Evolutionary conservation across 1,140 invertebrate species (phyloP).

Genomic region (Matsumurasca onukii): DNA sequence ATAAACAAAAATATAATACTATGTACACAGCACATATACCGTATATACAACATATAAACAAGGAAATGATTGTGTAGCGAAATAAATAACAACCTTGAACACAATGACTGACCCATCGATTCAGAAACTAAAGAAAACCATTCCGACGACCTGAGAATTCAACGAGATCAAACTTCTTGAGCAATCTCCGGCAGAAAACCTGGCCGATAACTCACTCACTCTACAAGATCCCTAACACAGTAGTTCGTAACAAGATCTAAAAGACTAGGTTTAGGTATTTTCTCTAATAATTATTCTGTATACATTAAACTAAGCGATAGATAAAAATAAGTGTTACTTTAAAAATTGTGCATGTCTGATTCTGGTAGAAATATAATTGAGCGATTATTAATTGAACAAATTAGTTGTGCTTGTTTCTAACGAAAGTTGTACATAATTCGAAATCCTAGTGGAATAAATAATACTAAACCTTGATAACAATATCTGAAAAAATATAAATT

Average conservation of each 20-base stretch:
- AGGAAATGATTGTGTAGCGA: conserved; percentile 8
- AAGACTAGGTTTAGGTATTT: not conserved
- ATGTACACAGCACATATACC: not conserved
- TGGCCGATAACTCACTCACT: not conserved
- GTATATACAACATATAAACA: conserved; percentile 24
- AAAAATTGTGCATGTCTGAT: not conserved
- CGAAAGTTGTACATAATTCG: not conserved
- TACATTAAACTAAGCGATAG: not conserved
- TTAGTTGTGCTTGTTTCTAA: not conserved
- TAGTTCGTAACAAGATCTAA: not conserved
- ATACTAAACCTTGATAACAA: not conserved
- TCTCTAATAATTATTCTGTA: no score
- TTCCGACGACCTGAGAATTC: conserved; percentile 3
- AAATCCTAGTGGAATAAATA: not conserved
- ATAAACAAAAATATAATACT: conserved; percentile 22
- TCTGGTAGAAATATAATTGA: not conserved
- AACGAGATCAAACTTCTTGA: conserved; percentile 20
- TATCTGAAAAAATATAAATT: not conserved
- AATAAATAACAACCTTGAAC: conserved; percentile 22
- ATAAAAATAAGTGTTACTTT: not conserved
- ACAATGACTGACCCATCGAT: conserved; percentile 20
- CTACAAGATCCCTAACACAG: not conserved
- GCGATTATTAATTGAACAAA: not conserved
- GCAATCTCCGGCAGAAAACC: conserved; percentile 5
- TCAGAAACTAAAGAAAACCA: conserved; percentile 3